A percentile compares a stretch with the other conserved stretches of the same genome.
Conservation (phyloP, 2,888 invertebrate genomes). For the Lycia hirtaria region DNA sequence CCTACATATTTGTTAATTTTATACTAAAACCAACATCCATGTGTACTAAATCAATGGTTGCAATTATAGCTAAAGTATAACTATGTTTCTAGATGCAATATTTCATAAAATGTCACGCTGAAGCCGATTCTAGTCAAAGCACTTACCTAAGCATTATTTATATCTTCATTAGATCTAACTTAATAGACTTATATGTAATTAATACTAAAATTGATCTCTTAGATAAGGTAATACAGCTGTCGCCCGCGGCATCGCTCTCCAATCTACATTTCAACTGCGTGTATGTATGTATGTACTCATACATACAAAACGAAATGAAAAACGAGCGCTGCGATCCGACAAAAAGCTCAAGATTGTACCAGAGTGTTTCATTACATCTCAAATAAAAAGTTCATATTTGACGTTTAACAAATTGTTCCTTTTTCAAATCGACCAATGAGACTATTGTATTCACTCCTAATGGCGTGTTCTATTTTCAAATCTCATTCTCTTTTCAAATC, state of each 20-base stretch:
- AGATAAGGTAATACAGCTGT: constrained; percentile 74
- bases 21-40: no score
- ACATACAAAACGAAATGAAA: constrained; percentile 74
- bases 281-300: constrained; percentile 6
- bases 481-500: constrained; percentile 85
- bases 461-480: constrained; percentile 85
- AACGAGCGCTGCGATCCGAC: constrained; percentile 72
- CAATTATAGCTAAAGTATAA: no score
- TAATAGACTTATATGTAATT: constrained; percentile 65
- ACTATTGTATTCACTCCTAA: constrained; percentile 84
- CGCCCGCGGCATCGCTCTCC: constrained; percentile 74
- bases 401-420: constrained; percentile 86
- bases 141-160: constrained; percentile 13
- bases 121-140: constrained; percentile 21
- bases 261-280: constrained; percentile 70
- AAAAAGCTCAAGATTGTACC: constrained; percentile 78
- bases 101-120: neutral
- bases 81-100: neutral
- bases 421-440: constrained; percentile 86
- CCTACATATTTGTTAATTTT: no score
- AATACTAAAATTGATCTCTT: constrained; percentile 61
- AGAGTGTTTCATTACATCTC: constrained; percentile 77
- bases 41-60: no score
- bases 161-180: constrained; percentile 57
- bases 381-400: constrained; percentile 83